Conservation (phyloP, 2,888 invertebrate species). For the Drosophila siamana region DNA sequence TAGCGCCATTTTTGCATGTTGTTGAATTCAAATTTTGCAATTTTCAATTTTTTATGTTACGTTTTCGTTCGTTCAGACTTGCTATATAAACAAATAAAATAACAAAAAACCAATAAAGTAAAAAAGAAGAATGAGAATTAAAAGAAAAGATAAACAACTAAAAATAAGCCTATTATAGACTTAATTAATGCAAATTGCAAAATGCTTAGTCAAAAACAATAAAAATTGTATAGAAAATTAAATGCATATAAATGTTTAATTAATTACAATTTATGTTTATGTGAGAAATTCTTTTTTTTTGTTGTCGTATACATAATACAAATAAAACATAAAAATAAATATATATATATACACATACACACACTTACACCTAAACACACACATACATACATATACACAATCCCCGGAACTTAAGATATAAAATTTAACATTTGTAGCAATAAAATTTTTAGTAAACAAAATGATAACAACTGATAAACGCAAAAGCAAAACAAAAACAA, state of each 20-base stretch:
- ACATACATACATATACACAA: conserved; percentile 19
- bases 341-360: conserved; percentile 29
- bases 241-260: conserved; percentile 73
- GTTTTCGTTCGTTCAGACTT: conserved; percentile 38
- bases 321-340: conserved; percentile 33
- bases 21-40: conserved; percentile 47
- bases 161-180: conserved; percentile 78
- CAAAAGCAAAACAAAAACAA: conserved; percentile 13
- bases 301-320: conserved; percentile 42
- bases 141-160: conserved; percentile 41
- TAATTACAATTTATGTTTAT: conserved; percentile 70
- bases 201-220: conserved; percentile 77
- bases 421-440: conserved; percentile 57
- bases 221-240: conserved; percentile 78
- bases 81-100: conserved; percentile 42
- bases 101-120: conserved; percentile 27
- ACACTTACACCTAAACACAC: conserved; percentile 21
- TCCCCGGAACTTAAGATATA: conserved; percentile 51
- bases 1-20: conserved; percentile 63
- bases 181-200: conserved; percentile 78
- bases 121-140: conserved; percentile 6
- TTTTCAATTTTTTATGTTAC: conserved; percentile 46
- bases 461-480: conserved; percentile 25
- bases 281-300: conserved; percentile 54
- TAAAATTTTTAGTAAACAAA: conserved; percentile 60